Conservation (phyloP, 35 echinoderm and acorn worm genomes). For the Lytechinus variegatus region DNA sequence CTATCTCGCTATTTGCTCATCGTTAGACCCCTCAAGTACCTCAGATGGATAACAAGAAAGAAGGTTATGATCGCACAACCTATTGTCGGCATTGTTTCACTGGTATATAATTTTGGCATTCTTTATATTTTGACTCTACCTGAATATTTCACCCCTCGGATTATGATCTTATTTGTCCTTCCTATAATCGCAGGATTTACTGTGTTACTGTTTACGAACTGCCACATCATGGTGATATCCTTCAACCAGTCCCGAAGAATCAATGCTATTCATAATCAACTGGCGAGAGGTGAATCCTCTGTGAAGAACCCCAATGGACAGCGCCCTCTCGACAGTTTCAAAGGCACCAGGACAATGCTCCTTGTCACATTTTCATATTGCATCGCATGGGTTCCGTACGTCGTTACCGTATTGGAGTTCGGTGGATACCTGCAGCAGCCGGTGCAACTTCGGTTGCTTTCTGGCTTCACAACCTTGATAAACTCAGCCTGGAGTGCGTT, state of each 20-base stretch:
- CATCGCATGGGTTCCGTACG: not conserved
- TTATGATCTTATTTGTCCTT: not conserved
- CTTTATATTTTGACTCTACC: not conserved
- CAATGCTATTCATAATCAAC: not conserved
- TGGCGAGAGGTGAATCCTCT: not conserved
- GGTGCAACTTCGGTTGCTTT: not conserved
- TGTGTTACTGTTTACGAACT: not conserved
- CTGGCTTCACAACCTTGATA: not conserved
- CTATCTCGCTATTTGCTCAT: not conserved
- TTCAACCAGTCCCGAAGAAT: not conserved
- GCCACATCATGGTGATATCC: not conserved
- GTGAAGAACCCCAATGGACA: not conserved
- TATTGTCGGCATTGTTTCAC: not conserved
- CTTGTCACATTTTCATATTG: not conserved
- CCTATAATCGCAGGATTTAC: not conserved
- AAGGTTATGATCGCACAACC: not conserved
- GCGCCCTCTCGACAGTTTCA: not conserved
- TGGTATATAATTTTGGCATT: not conserved
- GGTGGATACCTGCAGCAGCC: not conserved
- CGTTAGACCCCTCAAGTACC: not conserved
- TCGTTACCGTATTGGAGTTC: not conserved
- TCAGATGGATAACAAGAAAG: not conserved
- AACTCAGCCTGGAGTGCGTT: not conserved
- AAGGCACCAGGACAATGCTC: not conserved
- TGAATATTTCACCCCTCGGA: not conserved